These are phyloP conservation scores for Alligator mississippiensis DNA, from an alignment of 2,113 vertebrate species.

Conservation along the genomic window DNA sequence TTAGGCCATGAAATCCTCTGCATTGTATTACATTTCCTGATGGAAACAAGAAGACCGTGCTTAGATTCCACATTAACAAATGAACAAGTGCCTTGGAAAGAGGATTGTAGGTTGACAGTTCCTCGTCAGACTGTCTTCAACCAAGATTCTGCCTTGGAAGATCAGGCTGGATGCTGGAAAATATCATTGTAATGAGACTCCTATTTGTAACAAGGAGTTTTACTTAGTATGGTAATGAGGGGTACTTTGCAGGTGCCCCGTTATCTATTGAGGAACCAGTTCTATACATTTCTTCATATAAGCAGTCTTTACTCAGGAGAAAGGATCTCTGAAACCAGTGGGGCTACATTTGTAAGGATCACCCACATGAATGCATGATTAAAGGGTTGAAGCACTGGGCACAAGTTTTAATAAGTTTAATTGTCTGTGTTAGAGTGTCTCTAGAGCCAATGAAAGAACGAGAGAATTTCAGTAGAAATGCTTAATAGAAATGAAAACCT, in stretches of 20 bases:
- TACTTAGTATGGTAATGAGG: neutral
- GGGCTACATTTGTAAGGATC: neutral
- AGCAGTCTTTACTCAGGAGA: neutral
- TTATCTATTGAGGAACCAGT: neutral
- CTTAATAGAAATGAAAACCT: no score
- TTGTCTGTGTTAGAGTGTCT: no score
- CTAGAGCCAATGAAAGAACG: no score
- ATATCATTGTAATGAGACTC: neutral
- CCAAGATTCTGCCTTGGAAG: neutral
- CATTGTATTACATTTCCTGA: neutral
- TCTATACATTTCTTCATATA: neutral
- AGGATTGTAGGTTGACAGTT: neutral
- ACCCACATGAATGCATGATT: neutral
- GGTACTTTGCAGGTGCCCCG: neutral
- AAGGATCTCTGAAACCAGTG: neutral
- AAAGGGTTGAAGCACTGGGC: neutral
- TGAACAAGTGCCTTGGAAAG: neutral
- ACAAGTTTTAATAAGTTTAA: neutral
- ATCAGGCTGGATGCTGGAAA: rapidly evolving
- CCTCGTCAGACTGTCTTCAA: neutral
- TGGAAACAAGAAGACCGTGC: neutral
- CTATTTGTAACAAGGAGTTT: neutral
- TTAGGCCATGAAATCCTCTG: neutral
- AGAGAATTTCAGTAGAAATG: no score
- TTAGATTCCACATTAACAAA: neutral